Percentiles rank a stretch among this genome's conserved stretches.
phyloP scores from a whole-genome alignment of 2,888 invertebrate genomes.

The Drosophila cracens region DNA sequence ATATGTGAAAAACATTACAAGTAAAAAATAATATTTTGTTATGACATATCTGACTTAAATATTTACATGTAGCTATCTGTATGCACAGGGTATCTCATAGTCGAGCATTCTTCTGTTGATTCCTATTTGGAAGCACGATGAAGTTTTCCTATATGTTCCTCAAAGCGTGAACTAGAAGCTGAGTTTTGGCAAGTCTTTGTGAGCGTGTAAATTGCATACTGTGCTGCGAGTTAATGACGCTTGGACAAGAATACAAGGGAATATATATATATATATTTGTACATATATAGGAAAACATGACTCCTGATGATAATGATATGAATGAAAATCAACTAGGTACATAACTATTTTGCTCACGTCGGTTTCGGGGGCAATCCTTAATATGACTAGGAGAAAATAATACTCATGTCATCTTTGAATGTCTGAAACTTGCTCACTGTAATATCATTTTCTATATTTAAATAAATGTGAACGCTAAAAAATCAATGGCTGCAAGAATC shows the following conservation, averaged over 20 bases:
- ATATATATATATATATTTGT: background rate
- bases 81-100: background rate
- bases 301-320: slow-evolving; percentile 71
- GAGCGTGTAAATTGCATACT: slow-evolving; percentile 75
- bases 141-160: slow-evolving; percentile 14
- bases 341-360: slow-evolving; percentile 45
- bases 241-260: slow-evolving; percentile 14
- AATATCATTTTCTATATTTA: slow-evolving; percentile 62
- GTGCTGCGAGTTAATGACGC: slow-evolving; percentile 73
- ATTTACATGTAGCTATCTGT: background rate
- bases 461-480: slow-evolving; percentile 62
- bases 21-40: background rate
- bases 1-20: background rate
- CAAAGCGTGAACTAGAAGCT: slow-evolving; percentile 66
- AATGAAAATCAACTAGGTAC: slow-evolving; percentile 60
- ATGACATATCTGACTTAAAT: background rate
- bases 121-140: background rate
- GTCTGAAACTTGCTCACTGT: slow-evolving; percentile 48
- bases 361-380: slow-evolving; percentile 15
- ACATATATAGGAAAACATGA: background rate
- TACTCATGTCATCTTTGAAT: slow-evolving; percentile 13
- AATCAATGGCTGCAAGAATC: background rate
- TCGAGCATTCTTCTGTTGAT: background rate
- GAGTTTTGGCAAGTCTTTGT: slow-evolving; percentile 74
- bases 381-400: slow-evolving; percentile 26